Conservation (phyloP, 1,140 invertebrate species). For the Procambarus clarkii region DNA sequence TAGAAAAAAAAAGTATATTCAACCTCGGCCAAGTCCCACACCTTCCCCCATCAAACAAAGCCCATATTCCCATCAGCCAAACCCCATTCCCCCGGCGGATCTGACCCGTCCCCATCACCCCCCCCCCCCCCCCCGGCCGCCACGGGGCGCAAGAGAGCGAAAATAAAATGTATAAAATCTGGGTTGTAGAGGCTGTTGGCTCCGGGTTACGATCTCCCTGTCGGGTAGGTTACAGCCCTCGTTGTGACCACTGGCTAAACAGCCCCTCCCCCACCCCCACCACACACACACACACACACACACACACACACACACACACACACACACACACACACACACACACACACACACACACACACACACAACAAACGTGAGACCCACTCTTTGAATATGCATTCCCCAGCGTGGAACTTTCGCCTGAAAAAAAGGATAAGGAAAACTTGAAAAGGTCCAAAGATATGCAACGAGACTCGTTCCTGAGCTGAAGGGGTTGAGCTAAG, state of each 20-base stretch:
- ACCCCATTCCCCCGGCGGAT: not conserved
- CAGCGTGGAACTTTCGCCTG: too few relatives aligned
- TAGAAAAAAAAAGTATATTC: too few relatives aligned
- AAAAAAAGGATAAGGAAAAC: too few relatives aligned
- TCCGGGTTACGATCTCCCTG: slow-evolving; percentile 35
- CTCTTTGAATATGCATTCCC: too few relatives aligned
- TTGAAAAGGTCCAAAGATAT: too few relatives aligned
- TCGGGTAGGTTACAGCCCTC: slow-evolving; percentile 21
- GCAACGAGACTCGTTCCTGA: too few relatives aligned
- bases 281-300: not conserved
- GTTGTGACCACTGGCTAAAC: slow-evolving; percentile 45
- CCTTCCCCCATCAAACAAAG: too few relatives aligned
- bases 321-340: slow-evolving; percentile 22
- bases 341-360: slow-evolving; percentile 22
- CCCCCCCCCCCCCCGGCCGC: too few relatives aligned
- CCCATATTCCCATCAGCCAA: not conserved
- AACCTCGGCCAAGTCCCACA: too few relatives aligned
- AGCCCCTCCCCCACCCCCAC: too few relatives aligned
- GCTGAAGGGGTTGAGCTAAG: too few relatives aligned
- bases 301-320: slow-evolving; percentile 4
- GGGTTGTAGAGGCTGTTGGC: slow-evolving; percentile 19
- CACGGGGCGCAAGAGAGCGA: not conserved
- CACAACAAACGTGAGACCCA: not conserved
- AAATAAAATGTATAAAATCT: slow-evolving; percentile 36
- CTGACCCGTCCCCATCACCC: not conserved